A percentile compares a stretch with the other conserved stretches of the same genome.
Evolutionary conservation across 2,113 vertebrate species (phyloP).

Genomic region (Malurus melanocephalus): DNA sequence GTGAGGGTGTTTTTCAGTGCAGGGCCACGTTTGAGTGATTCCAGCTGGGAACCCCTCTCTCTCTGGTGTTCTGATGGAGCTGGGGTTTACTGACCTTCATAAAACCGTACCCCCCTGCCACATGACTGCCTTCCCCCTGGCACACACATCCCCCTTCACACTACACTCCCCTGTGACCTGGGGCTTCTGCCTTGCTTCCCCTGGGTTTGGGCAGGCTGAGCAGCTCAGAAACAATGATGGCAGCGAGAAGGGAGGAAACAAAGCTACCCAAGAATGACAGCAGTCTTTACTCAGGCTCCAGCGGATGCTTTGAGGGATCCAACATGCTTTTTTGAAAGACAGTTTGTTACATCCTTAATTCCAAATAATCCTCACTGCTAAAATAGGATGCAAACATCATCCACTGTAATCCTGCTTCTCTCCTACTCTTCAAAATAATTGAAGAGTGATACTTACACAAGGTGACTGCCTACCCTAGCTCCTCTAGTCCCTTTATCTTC

Average conservation of each 20-base stretch:
- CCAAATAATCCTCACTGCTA: neutral
- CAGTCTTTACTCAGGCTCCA: neutral
- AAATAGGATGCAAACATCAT: neutral
- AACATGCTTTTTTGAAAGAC: neutral
- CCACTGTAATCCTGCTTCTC: neutral
- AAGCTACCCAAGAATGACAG: neutral
- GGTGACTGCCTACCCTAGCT: neutral
- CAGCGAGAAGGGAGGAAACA: neutral
- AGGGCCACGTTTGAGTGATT: conserved; percentile 22
- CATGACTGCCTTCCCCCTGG: fast-evolving
- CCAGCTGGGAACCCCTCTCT: conserved; percentile 33
- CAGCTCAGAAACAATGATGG: neutral
- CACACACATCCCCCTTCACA: neutral
- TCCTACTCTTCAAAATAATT: neutral
- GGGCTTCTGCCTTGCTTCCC: neutral
- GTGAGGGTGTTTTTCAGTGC: neutral
- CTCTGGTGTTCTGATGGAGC: neutral
- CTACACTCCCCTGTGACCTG: neutral
- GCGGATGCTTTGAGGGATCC: neutral
- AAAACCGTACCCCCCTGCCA: neutral
- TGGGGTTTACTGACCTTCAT: neutral
- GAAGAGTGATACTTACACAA: neutral
- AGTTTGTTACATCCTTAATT: neutral
- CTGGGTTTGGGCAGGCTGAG: neutral
- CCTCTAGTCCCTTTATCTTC: neutral